phyloP scores from a whole-genome alignment of 1,140 invertebrate genomes.

The Leptinotarsa texana region DNA sequence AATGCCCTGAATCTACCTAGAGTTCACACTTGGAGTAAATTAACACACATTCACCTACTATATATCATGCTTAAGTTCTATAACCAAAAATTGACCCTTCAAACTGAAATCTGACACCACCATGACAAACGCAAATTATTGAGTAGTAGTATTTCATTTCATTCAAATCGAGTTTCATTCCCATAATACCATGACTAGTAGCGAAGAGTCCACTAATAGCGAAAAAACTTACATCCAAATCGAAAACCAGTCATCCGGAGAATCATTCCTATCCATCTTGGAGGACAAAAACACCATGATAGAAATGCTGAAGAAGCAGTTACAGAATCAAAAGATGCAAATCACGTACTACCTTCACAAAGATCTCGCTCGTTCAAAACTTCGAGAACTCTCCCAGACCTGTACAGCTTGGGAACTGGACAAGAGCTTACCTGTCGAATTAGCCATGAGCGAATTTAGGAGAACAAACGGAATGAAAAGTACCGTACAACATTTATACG shows the following conservation, averaged over 20 bases:
- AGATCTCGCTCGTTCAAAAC: slow-evolving; percentile 33
- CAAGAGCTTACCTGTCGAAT: slow-evolving; percentile 39
- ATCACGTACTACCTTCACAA: slow-evolving; percentile 43
- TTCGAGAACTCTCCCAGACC: slow-evolving; percentile 39
- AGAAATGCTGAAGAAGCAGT: slow-evolving; percentile 37
- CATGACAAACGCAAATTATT: slow-evolving; percentile 11
- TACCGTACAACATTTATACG: slow-evolving; percentile 39
- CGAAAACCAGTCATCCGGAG: not conserved
- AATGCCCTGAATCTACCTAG: no score
- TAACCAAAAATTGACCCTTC: not conserved
- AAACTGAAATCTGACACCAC: not conserved
- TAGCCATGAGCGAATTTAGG: slow-evolving; percentile 44
- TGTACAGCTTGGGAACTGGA: slow-evolving; percentile 38
- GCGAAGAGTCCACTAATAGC: not conserved
- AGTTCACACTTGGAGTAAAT: no score
- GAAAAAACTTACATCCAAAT: not conserved
- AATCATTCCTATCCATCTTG: slow-evolving; percentile 38
- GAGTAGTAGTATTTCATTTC: slow-evolving; percentile 1
- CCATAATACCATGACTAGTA: not conserved
- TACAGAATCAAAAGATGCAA: slow-evolving; percentile 45
- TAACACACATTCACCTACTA: no score
- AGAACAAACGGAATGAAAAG: slow-evolving; percentile 42
- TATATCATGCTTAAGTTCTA: not conserved
- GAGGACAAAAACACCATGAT: slow-evolving; percentile 46
- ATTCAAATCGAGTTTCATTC: not conserved